Evolutionary conservation across 1,140 invertebrate genomes (phyloP).

Genomic region (Eumeta japonica): DNA sequence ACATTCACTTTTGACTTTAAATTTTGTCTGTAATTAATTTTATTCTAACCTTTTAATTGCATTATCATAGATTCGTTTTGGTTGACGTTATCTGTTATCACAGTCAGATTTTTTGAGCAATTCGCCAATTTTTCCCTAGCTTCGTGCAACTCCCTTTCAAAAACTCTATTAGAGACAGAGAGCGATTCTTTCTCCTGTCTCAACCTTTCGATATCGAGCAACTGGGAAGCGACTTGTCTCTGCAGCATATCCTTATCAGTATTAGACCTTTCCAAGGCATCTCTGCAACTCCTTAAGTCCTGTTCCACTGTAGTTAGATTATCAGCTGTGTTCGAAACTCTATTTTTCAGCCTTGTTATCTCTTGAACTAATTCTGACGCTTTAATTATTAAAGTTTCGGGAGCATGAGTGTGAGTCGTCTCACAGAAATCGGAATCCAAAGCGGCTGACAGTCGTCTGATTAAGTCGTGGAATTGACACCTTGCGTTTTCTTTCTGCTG

Average conservation of each 20-base stretch:
- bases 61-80: slow-evolving; percentile 67
- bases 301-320: slow-evolving; percentile 64
- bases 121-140: slow-evolving; percentile 65
- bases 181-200: slow-evolving; percentile 69
- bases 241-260: slow-evolving; percentile 70
- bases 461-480: slow-evolving; percentile 67
- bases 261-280: slow-evolving; percentile 63
- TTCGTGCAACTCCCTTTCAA: slow-evolving; percentile 66
- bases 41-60: slow-evolving; percentile 63
- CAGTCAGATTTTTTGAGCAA: slow-evolving; percentile 63
- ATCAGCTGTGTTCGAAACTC: slow-evolving; percentile 61
- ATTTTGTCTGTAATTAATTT: too few species aligned
- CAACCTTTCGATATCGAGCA: slow-evolving; percentile 66
- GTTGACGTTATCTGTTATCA: slow-evolving; percentile 67
- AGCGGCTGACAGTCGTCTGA: slow-evolving; percentile 65
- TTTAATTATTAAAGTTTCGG: slow-evolving; percentile 69
- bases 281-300: slow-evolving; percentile 65
- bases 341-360: slow-evolving; percentile 58
- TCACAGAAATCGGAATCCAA: slow-evolving; percentile 69
- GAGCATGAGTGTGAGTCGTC: slow-evolving; percentile 58
- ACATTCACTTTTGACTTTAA: too few species aligned
- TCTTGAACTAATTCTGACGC: slow-evolving; percentile 72
- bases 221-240: slow-evolving; percentile 63
- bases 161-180: slow-evolving; percentile 64
- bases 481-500: slow-evolving; percentile 65